Evolutionary conservation across 2,797 vertebrate genomes (phyloP).

Genomic region (Enteromius fasciolatus): DNA sequence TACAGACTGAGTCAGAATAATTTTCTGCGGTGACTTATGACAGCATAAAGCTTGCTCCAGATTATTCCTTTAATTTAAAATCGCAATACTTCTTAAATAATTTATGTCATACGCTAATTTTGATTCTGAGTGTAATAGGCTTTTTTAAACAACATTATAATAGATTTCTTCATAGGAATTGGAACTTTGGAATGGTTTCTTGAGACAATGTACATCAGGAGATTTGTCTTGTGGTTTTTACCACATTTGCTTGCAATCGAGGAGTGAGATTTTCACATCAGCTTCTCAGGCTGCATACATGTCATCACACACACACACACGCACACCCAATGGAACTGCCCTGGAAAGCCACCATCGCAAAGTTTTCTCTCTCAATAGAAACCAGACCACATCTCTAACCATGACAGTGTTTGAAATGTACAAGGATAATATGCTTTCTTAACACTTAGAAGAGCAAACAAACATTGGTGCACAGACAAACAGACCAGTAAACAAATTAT

Average conservation of each 20-base stretch:
- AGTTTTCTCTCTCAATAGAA: constrained; percentile 35
- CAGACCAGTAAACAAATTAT: constrained; percentile 59
- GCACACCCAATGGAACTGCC: not conserved
- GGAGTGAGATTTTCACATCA: constrained; percentile 19
- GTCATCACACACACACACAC: constrained; percentile 2
- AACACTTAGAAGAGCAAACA: constrained; percentile 63
- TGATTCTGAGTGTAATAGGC: not conserved
- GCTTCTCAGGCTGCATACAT: constrained; percentile 8
- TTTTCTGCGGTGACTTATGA: not conserved
- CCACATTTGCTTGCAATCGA: constrained; percentile 11
- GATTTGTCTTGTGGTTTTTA: not conserved
- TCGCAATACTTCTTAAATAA: not conserved
- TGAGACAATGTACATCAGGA: not conserved
- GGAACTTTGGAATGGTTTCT: not conserved
- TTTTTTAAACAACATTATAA: not conserved
- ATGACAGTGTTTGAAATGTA: constrained; percentile 44
- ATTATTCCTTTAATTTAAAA: not conserved
- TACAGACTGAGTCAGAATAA: not conserved
- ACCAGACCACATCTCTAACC: constrained; percentile 53
- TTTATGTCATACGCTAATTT: not conserved
- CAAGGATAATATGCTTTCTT: constrained; percentile 56
- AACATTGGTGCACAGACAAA: constrained; percentile 58
- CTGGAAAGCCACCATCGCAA: constrained; percentile 5
- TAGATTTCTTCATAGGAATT: not conserved
- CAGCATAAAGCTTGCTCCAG: not conserved